These are phyloP conservation scores for Gryllus longicercus DNA, from an alignment of 2,888 invertebrate species.

Conservation along the genomic window DNA sequence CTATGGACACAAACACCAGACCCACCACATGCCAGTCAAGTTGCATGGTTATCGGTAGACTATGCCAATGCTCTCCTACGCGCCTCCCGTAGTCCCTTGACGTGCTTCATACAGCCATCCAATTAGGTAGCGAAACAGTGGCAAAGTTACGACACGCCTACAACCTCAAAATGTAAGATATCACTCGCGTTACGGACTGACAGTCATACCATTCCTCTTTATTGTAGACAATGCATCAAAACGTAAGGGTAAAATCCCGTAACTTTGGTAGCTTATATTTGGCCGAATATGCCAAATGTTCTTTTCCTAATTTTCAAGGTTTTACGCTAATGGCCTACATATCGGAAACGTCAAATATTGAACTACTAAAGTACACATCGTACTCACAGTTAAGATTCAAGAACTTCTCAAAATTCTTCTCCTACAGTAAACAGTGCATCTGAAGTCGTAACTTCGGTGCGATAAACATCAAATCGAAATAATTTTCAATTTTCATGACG, in stretches of 20 bases:
- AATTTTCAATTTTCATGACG: conserved; percentile 31
- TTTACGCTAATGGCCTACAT: conserved; percentile 33
- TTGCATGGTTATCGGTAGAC: background rate
- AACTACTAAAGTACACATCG: background rate
- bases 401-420: background rate
- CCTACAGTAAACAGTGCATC: background rate
- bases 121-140: background rate
- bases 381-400: conserved; percentile 4
- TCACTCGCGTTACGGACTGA: background rate
- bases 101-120: background rate
- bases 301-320: conserved; percentile 25
- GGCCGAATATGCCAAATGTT: background rate
- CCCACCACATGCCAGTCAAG: background rate
- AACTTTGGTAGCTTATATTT: background rate
- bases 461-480: background rate
- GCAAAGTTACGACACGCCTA: conserved; percentile 7
- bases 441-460: conserved; percentile 18
- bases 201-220: background rate
- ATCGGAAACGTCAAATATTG: conserved; percentile 28
- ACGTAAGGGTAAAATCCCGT: background rate
- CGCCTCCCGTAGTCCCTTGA: background rate
- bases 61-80: background rate
- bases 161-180: conserved; percentile 11
- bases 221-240: background rate
- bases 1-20: background rate